Evolutionary conservation across 30 jellyfish, hydroid and myxozoan genomes (phyloP).

Genomic region (Aurelia aurita): DNA sequence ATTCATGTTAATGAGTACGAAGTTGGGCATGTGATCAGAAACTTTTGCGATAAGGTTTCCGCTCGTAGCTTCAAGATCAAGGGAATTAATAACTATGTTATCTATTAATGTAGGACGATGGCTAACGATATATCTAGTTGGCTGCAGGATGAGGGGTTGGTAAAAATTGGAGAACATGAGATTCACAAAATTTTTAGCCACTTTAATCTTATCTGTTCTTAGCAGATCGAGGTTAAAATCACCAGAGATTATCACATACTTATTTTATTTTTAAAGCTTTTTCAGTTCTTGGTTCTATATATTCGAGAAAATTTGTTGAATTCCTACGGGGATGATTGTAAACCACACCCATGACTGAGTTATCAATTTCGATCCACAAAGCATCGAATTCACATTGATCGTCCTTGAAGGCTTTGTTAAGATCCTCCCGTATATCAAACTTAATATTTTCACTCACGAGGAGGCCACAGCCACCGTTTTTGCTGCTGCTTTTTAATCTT

Average conservation of each 20-base stretch:
- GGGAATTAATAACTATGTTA: slow-evolving; percentile 31
- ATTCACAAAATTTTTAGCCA: slow-evolving; percentile 49
- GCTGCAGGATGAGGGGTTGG: too few species aligned
- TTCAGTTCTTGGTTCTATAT: slow-evolving; percentile 17
- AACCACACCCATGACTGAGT: slow-evolving; percentile 27
- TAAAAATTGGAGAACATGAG: slow-evolving; percentile 47
- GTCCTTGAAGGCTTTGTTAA: neutral
- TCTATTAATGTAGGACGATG: slow-evolving; percentile 54
- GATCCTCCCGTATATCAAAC: too few species aligned
- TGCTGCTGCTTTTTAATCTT: slow-evolving; percentile 27
- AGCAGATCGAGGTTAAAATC: slow-evolving; percentile 54
- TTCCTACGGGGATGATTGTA: slow-evolving; percentile 56
- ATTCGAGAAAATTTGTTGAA: slow-evolving; percentile 28
- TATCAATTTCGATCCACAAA: neutral
- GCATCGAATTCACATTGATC: neutral
- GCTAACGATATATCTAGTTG: slow-evolving; percentile 23
- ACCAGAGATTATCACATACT: slow-evolving; percentile 33
- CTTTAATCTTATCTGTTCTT: slow-evolving; percentile 39
- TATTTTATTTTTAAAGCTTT: slow-evolving; percentile 32
- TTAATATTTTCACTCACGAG: too few species aligned
- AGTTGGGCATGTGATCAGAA: too few species aligned
- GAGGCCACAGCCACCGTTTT: too few species aligned
- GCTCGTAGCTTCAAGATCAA: slow-evolving; percentile 37
- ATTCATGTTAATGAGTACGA: too few species aligned
- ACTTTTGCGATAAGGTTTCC: too few species aligned